phyloP scores from a whole-genome alignment of 2,888 invertebrate genomes.

The Allophyes oxyacanthae region DNA sequence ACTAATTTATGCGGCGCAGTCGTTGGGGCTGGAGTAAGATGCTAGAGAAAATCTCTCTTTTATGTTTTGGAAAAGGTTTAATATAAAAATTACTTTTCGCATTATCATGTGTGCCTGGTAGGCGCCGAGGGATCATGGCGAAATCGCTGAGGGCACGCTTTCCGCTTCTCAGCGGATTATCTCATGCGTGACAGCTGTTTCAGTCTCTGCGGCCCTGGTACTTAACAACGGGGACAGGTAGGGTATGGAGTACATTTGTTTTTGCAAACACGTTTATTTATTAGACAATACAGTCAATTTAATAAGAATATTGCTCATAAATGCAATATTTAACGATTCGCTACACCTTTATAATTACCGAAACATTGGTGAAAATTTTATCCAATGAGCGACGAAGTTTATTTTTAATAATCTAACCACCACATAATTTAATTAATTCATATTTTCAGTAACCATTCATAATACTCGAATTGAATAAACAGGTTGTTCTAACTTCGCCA shows the following conservation, averaged over 20 bases:
- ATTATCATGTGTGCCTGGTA: conserved; percentile 84
- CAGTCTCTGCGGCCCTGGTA: conserved; percentile 68
- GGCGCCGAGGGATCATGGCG: conserved; percentile 69
- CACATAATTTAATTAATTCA: no score
- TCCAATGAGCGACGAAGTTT: no score
- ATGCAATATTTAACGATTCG: not conserved
- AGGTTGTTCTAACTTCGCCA: no score
- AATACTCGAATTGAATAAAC: no score
- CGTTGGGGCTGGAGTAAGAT: conserved; percentile 73
- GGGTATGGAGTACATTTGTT: conserved; percentile 25
- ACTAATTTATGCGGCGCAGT: conserved; percentile 87
- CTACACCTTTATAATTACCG: no score
- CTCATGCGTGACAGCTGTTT: conserved; percentile 85
- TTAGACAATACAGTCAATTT: not conserved
- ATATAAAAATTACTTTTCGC: conserved; percentile 87
- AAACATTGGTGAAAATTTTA: no score
- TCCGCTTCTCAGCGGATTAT: conserved; percentile 77
- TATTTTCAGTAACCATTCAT: no score
- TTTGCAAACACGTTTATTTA: not conserved
- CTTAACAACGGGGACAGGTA: conserved; percentile 62
- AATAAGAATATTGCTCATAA: not conserved
- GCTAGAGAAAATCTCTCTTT: conserved; percentile 79
- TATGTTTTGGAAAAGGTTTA: conserved; percentile 86
- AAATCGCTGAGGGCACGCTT: conserved; percentile 73
- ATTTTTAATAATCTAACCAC: no score